phyloP scores from a whole-genome alignment of 2,888 invertebrate species.

The Ametastegia equiseti region DNA sequence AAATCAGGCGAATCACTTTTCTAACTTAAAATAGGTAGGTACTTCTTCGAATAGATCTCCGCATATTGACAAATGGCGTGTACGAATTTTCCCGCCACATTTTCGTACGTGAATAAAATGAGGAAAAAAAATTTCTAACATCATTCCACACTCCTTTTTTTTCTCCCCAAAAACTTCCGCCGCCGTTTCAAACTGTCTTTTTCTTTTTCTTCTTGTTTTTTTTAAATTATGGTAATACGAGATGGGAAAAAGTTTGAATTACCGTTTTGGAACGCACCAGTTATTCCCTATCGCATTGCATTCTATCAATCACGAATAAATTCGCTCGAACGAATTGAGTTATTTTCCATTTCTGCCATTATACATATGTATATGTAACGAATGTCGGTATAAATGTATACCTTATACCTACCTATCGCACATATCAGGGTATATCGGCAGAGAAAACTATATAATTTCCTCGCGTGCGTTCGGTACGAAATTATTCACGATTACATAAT shows the following conservation, averaged over 20 bases:
- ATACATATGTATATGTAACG: background rate
- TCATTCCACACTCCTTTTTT: background rate
- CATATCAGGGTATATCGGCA: no score
- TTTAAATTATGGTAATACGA: slow-evolving; percentile 5
- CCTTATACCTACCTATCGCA: no score
- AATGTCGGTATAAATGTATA: background rate
- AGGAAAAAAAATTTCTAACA: background rate
- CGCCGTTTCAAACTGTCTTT: background rate
- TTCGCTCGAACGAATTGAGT: background rate
- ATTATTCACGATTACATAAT: slow-evolving; percentile 45
- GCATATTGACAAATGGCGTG: slow-evolving; percentile 23
- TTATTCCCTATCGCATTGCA: background rate
- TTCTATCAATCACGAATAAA: background rate
- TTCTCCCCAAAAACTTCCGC: background rate
- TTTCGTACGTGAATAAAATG: background rate
- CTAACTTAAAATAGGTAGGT: slow-evolving; percentile 27
- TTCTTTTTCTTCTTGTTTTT: background rate
- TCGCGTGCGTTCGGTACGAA: background rate
- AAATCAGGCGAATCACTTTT: slow-evolving; percentile 19
- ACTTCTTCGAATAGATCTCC: slow-evolving; percentile 14
- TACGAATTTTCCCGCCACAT: slow-evolving; percentile 28
- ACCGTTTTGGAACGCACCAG: background rate
- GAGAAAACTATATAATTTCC: background rate
- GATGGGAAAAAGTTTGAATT: background rate
- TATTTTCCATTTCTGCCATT: background rate